Conservation (phyloP, 2,113 vertebrate species). For the Calidris pygmaea region DNA sequence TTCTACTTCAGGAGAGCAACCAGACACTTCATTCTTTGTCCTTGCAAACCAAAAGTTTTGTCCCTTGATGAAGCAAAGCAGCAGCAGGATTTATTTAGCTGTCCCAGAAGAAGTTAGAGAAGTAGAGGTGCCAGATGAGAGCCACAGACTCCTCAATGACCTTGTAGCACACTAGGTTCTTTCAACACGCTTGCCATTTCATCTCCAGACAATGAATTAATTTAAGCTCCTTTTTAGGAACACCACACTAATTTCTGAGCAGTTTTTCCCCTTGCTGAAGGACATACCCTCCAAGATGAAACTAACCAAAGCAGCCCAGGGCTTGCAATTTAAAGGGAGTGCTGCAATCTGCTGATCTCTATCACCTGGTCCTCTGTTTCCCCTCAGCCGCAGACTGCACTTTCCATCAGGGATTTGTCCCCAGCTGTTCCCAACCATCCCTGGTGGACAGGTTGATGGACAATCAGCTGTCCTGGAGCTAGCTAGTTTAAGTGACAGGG, state of each 20-base stretch:
- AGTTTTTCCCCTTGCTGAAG: background rate
- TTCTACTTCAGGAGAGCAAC: background rate
- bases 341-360: background rate
- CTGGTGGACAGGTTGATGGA: background rate
- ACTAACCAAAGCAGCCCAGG: background rate
- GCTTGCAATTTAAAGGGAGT: background rate
- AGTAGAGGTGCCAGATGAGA: background rate
- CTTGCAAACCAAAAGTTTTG: background rate
- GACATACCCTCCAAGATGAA: rapidly evolving
- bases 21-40: background rate
- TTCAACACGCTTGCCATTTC: background rate
- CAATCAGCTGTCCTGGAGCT: background rate
- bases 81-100: background rate
- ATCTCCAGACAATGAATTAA: background rate
- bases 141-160: background rate
- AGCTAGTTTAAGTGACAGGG: background rate
- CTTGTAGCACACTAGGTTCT: background rate
- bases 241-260: background rate
- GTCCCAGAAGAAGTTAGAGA: background rate
- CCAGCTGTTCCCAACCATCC: background rate
- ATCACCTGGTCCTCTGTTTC: background rate
- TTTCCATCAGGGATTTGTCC: background rate
- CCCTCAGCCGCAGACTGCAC: background rate
- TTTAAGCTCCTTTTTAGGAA: background rate
- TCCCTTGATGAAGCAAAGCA: background rate